Base-by-base conservation (phyloP, 1,140 invertebrate genomes). In the Drosophila paulistorum region DNA sequence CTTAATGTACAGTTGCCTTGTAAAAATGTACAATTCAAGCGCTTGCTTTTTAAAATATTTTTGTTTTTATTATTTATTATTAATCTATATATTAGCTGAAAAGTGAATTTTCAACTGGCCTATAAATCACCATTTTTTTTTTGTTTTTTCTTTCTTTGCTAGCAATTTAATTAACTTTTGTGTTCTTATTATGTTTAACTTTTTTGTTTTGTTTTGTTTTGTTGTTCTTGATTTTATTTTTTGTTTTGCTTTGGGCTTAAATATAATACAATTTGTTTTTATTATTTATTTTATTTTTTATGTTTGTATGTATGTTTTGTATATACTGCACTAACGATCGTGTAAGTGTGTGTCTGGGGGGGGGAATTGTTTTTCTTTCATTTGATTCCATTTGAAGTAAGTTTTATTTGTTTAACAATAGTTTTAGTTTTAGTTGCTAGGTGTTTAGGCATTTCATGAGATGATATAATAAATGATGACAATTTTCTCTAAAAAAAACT, bases 1-100 rank as follows among this genome's bases (percentile, higher is more conserved):
- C 84, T 89, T 84, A 89, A 89, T 89, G 80, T 89, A 89, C 84
- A 89, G 81, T 89, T 89, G 84, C 84, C 80, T 84, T 89, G 84
- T 89, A 89, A 89, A 89, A 89, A 89, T 89, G 81, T 89, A 89
- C 84, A 87, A 86, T 86, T 79, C 57, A 86, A 86, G 83, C 83
- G 83, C 83, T 87, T 87, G 83, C 83, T 87, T 72, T 86, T 86
- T 51, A 86, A 86, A 86, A 86, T 86, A 86, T 86, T 75, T 77
- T 63, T 58, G 59, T 61, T 55, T 68, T 69, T 79, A 68, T 87
- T 39, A 39, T 39, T 39, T 39, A 39, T 39, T 39, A 30, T 80
- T 89, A 89, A 79, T 84, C 80, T 84, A 77, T 87, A 81, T 78
- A 84, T 87, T 83, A 86, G 83, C 80, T 78, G 74, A 76, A 77